Conservation (phyloP, 1,140 invertebrate species). For the Hormaphis cornu region DNA sequence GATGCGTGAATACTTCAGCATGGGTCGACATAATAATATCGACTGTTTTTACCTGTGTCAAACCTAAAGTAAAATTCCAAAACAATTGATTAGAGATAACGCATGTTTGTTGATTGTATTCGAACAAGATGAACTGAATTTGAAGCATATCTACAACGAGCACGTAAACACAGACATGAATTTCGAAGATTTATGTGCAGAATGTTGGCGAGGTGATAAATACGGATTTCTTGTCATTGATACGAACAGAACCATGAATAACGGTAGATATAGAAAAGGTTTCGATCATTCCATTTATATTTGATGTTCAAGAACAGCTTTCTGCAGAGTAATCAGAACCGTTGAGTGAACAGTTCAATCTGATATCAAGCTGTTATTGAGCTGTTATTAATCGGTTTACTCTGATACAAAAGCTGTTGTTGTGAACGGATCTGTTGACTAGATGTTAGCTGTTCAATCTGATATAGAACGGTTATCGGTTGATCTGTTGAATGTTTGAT, state of each 20-base stretch:
- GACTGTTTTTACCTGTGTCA: constrained; percentile 43
- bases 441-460: too few relatives aligned
- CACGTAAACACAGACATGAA: constrained; percentile 42
- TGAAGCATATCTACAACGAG: constrained; percentile 43
- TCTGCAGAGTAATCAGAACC: too few relatives aligned
- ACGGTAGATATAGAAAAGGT: constrained; percentile 36
- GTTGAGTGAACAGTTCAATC: too few relatives aligned
- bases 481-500: too few relatives aligned
- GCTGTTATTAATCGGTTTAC: too few relatives aligned
- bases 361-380: too few relatives aligned
- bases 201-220: constrained; percentile 37
- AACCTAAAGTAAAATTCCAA: constrained; percentile 42
- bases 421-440: too few relatives aligned
- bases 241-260: constrained; percentile 38
- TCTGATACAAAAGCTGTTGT: too few relatives aligned
- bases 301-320: too few relatives aligned
- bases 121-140: constrained; percentile 42
- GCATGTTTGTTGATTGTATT: constrained; percentile 42
- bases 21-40: constrained; percentile 41
- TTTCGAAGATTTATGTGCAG: constrained; percentile 34
- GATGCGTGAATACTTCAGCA: constrained; percentile 40
- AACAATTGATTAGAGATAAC: constrained; percentile 42
- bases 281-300: background rate
- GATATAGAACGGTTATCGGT: too few relatives aligned
- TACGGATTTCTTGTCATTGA: constrained; percentile 39